Evolutionary conservation across 2,797 vertebrate genomes (phyloP).

Genomic region (Geotrypetes seraphini): DNA sequence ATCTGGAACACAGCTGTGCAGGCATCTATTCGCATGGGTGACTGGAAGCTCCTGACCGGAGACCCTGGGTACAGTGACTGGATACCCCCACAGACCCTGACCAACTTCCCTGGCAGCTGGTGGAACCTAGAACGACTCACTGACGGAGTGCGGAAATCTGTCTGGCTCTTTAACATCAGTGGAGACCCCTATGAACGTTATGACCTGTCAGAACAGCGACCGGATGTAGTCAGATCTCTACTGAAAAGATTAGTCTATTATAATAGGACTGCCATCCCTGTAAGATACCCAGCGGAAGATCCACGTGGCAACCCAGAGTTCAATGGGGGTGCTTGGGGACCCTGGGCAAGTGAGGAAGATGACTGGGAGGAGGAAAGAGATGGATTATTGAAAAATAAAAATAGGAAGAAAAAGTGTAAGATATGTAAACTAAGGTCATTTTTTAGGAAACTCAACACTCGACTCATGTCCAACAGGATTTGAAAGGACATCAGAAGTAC

Average conservation of each 20-base stretch:
- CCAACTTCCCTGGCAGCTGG: slow-evolving; percentile 81
- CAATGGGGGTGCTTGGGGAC: slow-evolving; percentile 88
- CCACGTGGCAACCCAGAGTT: slow-evolving; percentile 79
- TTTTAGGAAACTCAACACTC: slow-evolving; percentile 82
- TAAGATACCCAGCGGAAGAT: slow-evolving; percentile 88
- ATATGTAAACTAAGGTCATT: slow-evolving; percentile 81
- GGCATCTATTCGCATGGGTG: slow-evolving; percentile 82
- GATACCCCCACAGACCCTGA: slow-evolving; percentile 84
- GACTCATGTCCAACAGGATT: slow-evolving; percentile 88
- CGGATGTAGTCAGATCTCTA: slow-evolving; percentile 78
- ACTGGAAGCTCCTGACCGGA: slow-evolving; percentile 93
- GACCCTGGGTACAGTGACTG: slow-evolving; percentile 93
- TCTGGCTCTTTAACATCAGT: slow-evolving; percentile 95
- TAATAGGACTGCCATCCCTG: slow-evolving; percentile 83
- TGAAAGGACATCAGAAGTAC: slow-evolving; percentile 34
- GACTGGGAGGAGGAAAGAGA: slow-evolving; percentile 50
- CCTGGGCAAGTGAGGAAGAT: slow-evolving; percentile 81
- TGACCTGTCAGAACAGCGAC: slow-evolving; percentile 72
- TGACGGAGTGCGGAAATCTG: slow-evolving; percentile 53
- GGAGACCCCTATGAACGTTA: slow-evolving; percentile 82
- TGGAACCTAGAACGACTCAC: slow-evolving; percentile 88
- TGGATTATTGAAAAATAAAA: slow-evolving; percentile 45
- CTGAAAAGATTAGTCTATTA: slow-evolving; percentile 77
- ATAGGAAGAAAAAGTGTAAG: slow-evolving; percentile 80
- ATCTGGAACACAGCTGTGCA: slow-evolving; percentile 93